Evolutionary conservation across 2,888 invertebrate species (phyloP).

Genomic region (Acronicta psi): DNA sequence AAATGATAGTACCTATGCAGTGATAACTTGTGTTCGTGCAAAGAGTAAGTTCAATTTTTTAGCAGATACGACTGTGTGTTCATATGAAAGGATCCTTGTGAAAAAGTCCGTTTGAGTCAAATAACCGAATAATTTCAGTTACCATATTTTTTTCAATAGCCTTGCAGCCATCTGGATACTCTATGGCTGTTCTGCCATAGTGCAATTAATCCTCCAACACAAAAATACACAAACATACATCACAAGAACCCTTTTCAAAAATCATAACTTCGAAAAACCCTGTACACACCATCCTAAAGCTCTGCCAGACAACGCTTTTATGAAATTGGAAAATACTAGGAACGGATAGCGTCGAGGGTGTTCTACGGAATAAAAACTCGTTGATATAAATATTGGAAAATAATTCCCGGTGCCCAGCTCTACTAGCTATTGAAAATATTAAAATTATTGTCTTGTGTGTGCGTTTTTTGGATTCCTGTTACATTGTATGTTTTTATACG

Average conservation of each 20-base stretch:
- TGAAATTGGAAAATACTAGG: constrained; percentile 57
- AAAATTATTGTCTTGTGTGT: constrained; percentile 48
- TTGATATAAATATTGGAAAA: constrained; percentile 56
- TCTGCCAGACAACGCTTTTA: constrained; percentile 43
- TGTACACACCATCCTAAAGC: constrained; percentile 6
- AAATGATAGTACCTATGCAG: constrained; percentile 38
- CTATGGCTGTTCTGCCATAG: too few relatives aligned
- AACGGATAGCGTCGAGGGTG: constrained; percentile 36
- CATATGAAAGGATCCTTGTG: neutral
- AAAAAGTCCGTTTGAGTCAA: too few relatives aligned
- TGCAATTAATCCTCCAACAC: neutral
- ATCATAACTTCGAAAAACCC: neutral
- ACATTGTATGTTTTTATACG: constrained; percentile 20
- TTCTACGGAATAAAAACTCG: constrained; percentile 49
- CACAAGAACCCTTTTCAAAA: constrained; percentile 2
- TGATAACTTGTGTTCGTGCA: constrained; percentile 32
- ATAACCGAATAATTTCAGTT: too few relatives aligned
- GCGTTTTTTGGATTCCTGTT: constrained; percentile 27
- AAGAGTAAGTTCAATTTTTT: constrained; percentile 36
- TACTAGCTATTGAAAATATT: constrained; percentile 50
- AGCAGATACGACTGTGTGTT: constrained; percentile 36
- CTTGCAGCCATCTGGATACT: too few relatives aligned
- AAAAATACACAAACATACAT: neutral
- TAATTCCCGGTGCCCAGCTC: constrained; percentile 43
- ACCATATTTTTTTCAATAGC: too few relatives aligned